Base-by-base conservation (phyloP, 2,113 vertebrate genomes). In the Toxotes chatareus region DNA sequence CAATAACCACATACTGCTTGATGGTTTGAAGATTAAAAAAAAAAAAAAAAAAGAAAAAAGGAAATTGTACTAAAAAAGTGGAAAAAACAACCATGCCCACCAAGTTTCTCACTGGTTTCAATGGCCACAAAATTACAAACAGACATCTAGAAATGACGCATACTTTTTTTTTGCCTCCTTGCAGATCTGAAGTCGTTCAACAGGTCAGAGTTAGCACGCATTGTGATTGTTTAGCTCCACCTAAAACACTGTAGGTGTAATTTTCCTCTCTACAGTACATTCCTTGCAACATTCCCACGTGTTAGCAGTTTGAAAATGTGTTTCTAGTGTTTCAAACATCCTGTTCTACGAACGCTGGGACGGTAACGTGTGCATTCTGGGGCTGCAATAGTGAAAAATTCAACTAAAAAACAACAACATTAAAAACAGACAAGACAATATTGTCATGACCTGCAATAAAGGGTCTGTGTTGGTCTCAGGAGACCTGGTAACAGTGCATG, bases 311-410 rank as follows among this genome's bases (percentile, higher is more conserved):
- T 86, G 73, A 65, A 70, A 42, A 75, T 47, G 71, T 53, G 27
- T 49, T 81, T 87, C 87, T 91, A 91, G 92, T 92, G 91, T 92
- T 91, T 80, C 70, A 83, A 83, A 81, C 81, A 84, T 86, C 82
- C 84, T 80, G 76, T 60, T 66, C 78, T 68, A 16, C 60, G 27
- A 69, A 62, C 27, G 3, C 49, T 16, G 67, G 69, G 76, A 73
- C 61, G 34, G 67, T 53, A 53, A 73, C 8, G 0, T 53, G 61
- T n/a, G 73, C 74, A 62, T 36, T 64, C 71, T 34, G 73, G 62
- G 31, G 49, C 47, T 56, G 49, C 32, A 2, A 73, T 21, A n/a
- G 13, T 10, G 53, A 47, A 32, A 72, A 64, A 53, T 59, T 56
- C 61, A 8, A 27, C 59, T 57, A 34, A n/a, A 36, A 51, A 27